These are phyloP conservation scores for Scaptodrosophila latifasciaeformis DNA, from an alignment of 2,888 invertebrate genomes.

Conservation along the genomic window DNA sequence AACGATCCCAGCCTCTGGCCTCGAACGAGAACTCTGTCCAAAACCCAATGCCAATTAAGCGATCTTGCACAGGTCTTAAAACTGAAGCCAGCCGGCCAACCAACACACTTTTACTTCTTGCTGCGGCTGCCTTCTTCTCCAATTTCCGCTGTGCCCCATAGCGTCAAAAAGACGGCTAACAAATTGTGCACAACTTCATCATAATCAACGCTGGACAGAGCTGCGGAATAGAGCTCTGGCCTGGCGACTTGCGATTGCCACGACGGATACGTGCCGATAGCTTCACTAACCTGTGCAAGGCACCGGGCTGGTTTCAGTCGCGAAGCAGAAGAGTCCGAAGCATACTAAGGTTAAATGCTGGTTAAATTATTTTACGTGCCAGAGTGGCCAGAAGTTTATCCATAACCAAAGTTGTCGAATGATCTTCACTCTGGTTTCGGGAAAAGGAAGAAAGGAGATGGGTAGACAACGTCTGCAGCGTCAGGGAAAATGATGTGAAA, in stretches of 20 bases:
- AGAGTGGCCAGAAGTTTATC: conserved; percentile 8
- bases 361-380: conserved; percentile 74
- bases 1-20: conserved; percentile 3
- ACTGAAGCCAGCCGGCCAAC: neutral
- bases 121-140: conserved; percentile 42
- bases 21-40: conserved; percentile 7
- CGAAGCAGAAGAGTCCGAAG: too few species aligned
- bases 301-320: too few species aligned
- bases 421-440: too few species aligned
- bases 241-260: neutral
- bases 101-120: conserved; percentile 21
- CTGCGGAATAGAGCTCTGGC: conserved; percentile 18
- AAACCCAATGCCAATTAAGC: conserved; percentile 60
- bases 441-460: too few species aligned
- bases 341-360: conserved; percentile 70
- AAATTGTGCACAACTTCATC: conserved; percentile 71
- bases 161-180: conserved; percentile 59
- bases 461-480: too few species aligned
- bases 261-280: conserved; percentile 4
- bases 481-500: conserved; percentile 69
- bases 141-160: conserved; percentile 64
- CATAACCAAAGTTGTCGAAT: too few species aligned
- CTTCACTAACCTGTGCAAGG: conserved; percentile 1
- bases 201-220: conserved; percentile 53
- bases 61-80: conserved; percentile 58